Base-by-base conservation (phyloP, 2,888 invertebrate genomes). In the Nomada ferruginata region DNA sequence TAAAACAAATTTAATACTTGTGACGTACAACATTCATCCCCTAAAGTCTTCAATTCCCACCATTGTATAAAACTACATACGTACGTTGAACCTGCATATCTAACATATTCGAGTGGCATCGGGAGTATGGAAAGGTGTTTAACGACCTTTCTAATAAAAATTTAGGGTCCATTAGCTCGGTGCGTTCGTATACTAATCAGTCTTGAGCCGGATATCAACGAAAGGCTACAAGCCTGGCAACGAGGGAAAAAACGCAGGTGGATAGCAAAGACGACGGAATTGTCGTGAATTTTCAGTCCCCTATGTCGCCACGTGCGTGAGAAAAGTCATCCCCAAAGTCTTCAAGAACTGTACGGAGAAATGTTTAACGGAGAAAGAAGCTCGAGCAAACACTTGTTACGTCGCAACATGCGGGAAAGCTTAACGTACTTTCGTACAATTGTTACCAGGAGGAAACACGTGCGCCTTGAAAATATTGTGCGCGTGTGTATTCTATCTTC, bases 291-390 rank as follows among this genome's bases (percentile, higher is more conserved):
- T 5, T 29, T 64, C 53, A 57, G 18, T 29, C 57, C 59, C 42
- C 36, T 47, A 15, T 47, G 47, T 47, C 13, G 60, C 55, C 79
- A 79, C 79, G 79, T 79, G 79, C 78, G 55, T 71, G 77, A 79
- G 79, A 71, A 79, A 64, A 50, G 53, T 42, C 65, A 71, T 64
- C 65, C 65, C 47, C 9, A 5, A 57, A 44, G 50, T n/a, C 63
- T 26, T 26, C 4, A 11, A 13, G 29, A 18, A 44, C 47, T 26
- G 13, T 10, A 18, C 4, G 1, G 29, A 29, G 26, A 42, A 23
- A 18, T 44, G 57, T 26, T n/a, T 7, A 13, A n/a, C 4, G 9
- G 29, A 52, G 13, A 52, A n/a, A 61, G n/a, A 29, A 13, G 29
- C 53, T 23, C 13, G 5, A 36, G 2, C 53, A 23, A 26, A 52